Conservation (phyloP, 2,113 vertebrate species). For the Lampris megalopsis region DNA sequence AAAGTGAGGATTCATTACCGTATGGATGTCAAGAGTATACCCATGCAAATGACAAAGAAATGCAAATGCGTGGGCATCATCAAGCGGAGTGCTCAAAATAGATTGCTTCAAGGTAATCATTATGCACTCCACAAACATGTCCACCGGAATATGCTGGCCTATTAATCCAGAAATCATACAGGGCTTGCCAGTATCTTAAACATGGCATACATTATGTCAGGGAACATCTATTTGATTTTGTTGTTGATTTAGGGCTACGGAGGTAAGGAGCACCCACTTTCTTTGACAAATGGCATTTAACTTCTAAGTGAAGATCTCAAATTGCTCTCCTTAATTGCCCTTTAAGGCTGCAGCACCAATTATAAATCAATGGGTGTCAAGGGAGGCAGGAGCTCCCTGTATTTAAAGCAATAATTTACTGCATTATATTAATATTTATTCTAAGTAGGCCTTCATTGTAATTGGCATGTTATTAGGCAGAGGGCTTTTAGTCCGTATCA, state of each 20-base stretch:
- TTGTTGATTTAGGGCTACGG: slow-evolving; percentile 74
- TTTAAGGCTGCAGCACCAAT: slow-evolving; percentile 86
- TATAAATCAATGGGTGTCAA: slow-evolving; percentile 95
- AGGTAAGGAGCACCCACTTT: slow-evolving; percentile 67
- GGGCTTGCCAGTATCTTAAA: slow-evolving; percentile 69
- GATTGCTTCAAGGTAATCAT: slow-evolving; percentile 79
- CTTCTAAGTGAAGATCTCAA: slow-evolving; percentile 89
- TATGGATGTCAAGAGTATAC: slow-evolving; percentile 75
- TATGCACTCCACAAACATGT: slow-evolving; percentile 67
- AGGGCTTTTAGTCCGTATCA: slow-evolving; percentile 97
- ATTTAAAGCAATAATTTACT: slow-evolving; percentile 95
- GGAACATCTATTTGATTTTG: slow-evolving; percentile 79
- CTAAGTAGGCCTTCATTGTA: slow-evolving; percentile 95
- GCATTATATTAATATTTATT: slow-evolving; percentile 98
- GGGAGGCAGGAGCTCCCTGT: slow-evolving; percentile 86
- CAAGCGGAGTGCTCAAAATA: slow-evolving; percentile 81
- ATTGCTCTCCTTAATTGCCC: slow-evolving; percentile 93
- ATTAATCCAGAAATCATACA: slow-evolving; percentile 81
- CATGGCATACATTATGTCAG: slow-evolving; percentile 80
- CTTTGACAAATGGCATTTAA: slow-evolving; percentile 90
- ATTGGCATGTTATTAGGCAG: slow-evolving; percentile 96
- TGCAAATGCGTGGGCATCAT: slow-evolving; percentile 78
- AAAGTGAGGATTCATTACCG: slow-evolving; percentile 81
- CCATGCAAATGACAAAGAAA: slow-evolving; percentile 82
- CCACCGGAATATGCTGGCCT: slow-evolving; percentile 56